Evolutionary conservation across 2,797 vertebrate species (phyloP).

Genomic region (Psittacula echo): DNA sequence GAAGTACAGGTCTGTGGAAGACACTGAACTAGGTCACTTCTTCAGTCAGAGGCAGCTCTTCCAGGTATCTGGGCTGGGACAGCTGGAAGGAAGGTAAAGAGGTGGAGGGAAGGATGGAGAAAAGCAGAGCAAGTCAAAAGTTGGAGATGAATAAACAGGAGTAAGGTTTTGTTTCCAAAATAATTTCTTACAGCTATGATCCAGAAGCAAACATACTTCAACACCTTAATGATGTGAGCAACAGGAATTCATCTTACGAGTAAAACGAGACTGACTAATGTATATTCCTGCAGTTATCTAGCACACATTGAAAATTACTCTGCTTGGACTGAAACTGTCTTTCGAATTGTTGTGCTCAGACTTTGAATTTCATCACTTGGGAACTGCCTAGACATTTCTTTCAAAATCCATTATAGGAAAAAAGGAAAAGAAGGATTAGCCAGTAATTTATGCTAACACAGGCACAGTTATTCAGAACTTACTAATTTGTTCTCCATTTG

Average conservation of each 20-base stretch:
- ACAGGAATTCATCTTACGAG: neutral
- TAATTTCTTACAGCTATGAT: neutral
- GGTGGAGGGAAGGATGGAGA: neutral
- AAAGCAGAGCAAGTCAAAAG: neutral
- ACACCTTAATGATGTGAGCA: neutral
- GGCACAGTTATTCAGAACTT: neutral
- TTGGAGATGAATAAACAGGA: rapidly evolving
- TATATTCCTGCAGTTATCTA: neutral
- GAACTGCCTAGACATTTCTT: neutral
- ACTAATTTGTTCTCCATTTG: neutral
- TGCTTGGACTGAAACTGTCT: neutral
- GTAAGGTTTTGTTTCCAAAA: neutral
- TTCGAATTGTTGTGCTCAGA: neutral
- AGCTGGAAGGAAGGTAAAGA: neutral
- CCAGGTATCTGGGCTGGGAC: neutral
- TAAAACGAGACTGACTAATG: neutral
- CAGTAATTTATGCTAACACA: neutral
- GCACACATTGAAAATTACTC: neutral
- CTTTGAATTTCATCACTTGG: neutral
- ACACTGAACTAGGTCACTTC: neutral
- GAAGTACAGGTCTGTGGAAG: neutral
- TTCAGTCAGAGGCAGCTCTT: neutral
- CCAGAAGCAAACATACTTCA: neutral
- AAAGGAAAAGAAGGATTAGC: neutral
- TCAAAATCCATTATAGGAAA: neutral